These are phyloP conservation scores for Tetheella fluctuosa DNA, from an alignment of 2,888 invertebrate species.

Conservation along the genomic window DNA sequence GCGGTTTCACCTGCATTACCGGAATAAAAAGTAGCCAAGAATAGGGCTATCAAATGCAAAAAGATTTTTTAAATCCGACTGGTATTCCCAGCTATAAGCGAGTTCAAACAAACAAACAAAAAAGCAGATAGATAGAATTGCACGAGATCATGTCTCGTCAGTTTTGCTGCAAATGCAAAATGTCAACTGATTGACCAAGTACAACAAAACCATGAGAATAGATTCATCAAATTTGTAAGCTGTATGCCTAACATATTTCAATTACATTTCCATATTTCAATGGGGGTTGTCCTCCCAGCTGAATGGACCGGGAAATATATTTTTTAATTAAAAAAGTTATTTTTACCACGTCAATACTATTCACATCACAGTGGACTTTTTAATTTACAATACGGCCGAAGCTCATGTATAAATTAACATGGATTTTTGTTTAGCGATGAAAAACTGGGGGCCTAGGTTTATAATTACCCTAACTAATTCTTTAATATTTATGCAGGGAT, in stretches of 20 bases:
- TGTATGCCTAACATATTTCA: background rate
- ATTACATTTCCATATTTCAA: constrained; percentile 11
- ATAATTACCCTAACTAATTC: background rate
- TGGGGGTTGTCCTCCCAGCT: constrained; percentile 12
- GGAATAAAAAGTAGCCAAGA: no score
- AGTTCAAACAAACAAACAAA: no score
- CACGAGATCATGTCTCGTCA: no score
- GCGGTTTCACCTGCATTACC: no score
- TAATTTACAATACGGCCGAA: constrained; percentile 8
- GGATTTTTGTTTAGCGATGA: background rate
- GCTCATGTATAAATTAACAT: constrained; percentile 4
- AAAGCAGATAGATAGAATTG: no score
- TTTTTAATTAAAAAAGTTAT: constrained; percentile 30
- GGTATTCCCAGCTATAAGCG: no score
- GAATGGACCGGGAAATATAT: constrained; percentile 15
- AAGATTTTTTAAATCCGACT: no score
- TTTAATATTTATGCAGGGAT: no score
- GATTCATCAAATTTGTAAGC: background rate
- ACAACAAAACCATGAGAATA: background rate
- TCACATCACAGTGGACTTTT: constrained; percentile 13
- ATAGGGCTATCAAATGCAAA: no score
- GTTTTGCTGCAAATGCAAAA: no score
- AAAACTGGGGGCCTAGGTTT: background rate
- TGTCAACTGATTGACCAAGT: background rate
- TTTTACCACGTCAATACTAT: constrained; percentile 12